Conservation (phyloP, 2,888 invertebrate genomes). For the Nomada flava region DNA sequence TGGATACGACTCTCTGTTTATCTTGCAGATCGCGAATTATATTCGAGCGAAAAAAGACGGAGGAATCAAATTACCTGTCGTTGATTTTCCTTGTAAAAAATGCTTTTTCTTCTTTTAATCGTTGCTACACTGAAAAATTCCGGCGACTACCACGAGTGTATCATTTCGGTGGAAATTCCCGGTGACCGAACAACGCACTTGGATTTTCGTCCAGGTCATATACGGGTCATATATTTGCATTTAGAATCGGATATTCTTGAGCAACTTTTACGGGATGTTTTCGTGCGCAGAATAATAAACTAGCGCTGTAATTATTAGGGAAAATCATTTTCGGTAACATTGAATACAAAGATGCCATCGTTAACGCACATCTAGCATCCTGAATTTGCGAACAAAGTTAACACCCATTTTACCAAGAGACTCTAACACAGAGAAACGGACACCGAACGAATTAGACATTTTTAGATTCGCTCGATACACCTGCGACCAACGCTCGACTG, state of each 20-base stretch:
- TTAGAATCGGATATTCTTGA: no score
- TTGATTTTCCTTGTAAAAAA: background rate
- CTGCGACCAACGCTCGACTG: background rate
- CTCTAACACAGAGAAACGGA: no score
- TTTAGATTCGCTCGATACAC: no score
- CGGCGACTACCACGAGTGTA: background rate
- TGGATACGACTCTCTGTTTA: background rate
- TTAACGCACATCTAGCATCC: conserved; percentile 24
- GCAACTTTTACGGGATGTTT: conserved; percentile 7
- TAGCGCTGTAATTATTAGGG: conserved; percentile 5
- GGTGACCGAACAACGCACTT: background rate
- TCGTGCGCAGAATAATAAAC: conserved; percentile 26
- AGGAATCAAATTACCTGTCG: background rate
- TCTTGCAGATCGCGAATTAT: background rate
- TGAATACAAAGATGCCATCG: conserved; percentile 44
- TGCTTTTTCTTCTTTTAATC: background rate
- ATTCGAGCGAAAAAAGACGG: background rate
- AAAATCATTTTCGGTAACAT: conserved; percentile 9
- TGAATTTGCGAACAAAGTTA: conserved; percentile 4
- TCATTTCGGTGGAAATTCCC: background rate
- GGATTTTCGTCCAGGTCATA: no score
- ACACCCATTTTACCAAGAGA: background rate
- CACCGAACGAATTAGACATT: no score
- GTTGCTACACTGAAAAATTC: background rate
- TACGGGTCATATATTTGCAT: no score